Percentiles rank a stretch among this genome's conserved stretches.
Evolutionary conservation across 2,113 vertebrate genomes (phyloP).

Genomic region (Chaetops frenatus): DNA sequence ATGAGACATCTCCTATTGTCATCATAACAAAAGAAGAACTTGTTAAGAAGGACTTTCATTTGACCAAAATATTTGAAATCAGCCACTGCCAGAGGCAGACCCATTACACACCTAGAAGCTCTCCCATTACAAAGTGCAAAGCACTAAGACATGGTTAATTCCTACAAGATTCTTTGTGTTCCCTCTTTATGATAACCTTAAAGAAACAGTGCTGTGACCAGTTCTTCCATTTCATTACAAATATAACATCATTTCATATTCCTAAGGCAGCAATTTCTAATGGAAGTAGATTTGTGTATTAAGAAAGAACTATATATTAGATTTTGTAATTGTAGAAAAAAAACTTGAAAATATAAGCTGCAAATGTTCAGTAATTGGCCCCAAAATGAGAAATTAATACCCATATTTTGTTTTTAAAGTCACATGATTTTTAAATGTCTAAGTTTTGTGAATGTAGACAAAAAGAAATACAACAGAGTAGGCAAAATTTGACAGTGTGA

Average conservation of each 20-base stretch:
- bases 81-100: background rate
- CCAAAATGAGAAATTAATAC: background rate
- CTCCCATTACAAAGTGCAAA: background rate
- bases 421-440: background rate
- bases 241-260: background rate
- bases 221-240: background rate
- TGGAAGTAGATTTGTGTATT: background rate
- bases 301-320: background rate
- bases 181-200: background rate
- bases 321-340: background rate
- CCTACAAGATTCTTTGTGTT: background rate
- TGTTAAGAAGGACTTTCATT: background rate
- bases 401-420: background rate
- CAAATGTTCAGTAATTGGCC: background rate
- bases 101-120: accelerated
- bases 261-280: background rate
- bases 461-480: background rate
- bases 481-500: background rate
- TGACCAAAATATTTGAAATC: background rate
- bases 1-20: background rate
- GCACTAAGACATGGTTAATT: background rate
- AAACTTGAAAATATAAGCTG: background rate
- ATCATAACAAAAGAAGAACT: background rate
- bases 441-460: background rate
- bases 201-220: background rate